Conservation (phyloP, 2,797 vertebrate species). For the Halcyon badia region DNA sequence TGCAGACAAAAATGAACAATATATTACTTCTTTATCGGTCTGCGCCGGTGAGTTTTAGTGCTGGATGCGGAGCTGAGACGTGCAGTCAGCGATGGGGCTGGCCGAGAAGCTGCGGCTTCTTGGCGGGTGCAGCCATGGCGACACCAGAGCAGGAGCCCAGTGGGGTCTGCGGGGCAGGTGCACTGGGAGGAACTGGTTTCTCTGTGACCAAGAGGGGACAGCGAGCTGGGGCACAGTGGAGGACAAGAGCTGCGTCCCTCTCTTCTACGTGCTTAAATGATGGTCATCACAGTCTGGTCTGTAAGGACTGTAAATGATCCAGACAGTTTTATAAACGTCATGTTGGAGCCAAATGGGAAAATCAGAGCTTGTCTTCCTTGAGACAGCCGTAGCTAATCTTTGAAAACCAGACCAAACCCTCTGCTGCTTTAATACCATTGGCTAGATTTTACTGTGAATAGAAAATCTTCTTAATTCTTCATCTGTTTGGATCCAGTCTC, state of each 20-base stretch:
- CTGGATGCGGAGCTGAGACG: neutral
- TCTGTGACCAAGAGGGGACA: neutral
- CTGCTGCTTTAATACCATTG: neutral
- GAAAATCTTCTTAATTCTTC: slow-evolving; percentile 70
- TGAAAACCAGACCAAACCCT: slow-evolving; percentile 48
- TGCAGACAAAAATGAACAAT: slow-evolving; percentile 26
- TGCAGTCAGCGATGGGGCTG: neutral
- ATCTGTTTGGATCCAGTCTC: slow-evolving; percentile 58
- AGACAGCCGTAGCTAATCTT: slow-evolving; percentile 45
- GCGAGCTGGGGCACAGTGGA: neutral
- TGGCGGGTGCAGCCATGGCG: neutral
- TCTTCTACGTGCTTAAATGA: fast-evolving
- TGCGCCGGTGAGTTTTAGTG: neutral
- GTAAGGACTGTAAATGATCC: neutral
- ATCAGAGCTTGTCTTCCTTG: neutral
- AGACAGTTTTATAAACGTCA: neutral
- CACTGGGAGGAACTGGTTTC: neutral
- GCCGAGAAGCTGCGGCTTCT: neutral
- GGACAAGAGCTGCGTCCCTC: neutral
- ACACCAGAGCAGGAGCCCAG: neutral
- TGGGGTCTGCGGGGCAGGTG: fast-evolving
- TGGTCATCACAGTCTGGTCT: neutral
- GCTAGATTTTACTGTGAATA: slow-evolving; percentile 45
- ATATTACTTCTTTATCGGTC: slow-evolving; percentile 1
- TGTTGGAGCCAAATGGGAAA: neutral